Percentiles rank a stretch among this genome's conserved stretches.
These are phyloP conservation scores for Xiphophorus maculatus DNA, from an alignment of 2,113 vertebrate species.

Conservation along the genomic window DNA sequence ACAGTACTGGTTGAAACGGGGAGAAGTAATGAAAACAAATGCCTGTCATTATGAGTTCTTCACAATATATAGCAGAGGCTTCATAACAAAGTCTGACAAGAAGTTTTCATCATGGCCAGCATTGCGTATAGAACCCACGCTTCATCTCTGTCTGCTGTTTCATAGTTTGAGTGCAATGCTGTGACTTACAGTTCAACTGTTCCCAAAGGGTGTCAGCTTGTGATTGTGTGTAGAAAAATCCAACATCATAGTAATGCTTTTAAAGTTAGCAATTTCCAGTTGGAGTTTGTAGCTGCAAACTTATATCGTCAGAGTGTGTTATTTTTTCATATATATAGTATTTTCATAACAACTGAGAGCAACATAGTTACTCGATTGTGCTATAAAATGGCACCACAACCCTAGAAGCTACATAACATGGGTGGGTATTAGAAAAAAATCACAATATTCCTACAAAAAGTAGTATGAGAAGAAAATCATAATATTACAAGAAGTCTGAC, in stretches of 20 bases:
- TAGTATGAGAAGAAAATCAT: too few relatives aligned
- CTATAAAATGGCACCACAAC: too few relatives aligned
- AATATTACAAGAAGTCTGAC: too few relatives aligned
- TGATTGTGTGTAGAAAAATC: conserved; percentile 24
- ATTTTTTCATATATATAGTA: too few relatives aligned
- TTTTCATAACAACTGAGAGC: too few relatives aligned
- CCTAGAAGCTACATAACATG: too few relatives aligned
- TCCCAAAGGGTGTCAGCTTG: conserved; percentile 42
- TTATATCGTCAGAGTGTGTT: conserved; percentile 16
- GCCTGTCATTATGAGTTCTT: conserved; percentile 64
- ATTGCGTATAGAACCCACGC: conserved; percentile 12
- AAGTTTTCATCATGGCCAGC: conserved; percentile 58
- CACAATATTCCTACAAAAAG: too few relatives aligned
- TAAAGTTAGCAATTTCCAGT: conserved; percentile 55
- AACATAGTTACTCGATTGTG: too few relatives aligned
- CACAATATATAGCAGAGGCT: conserved; percentile 53
- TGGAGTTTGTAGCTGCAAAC: conserved; percentile 26
- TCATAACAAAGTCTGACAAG: conserved; percentile 62
- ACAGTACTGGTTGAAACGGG: conserved; percentile 42
- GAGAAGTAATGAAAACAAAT: conserved; percentile 77
- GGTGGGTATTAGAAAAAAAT: too few relatives aligned
- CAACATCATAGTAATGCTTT: conserved; percentile 25
- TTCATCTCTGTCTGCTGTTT: conserved; percentile 55
- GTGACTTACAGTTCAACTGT: conserved; percentile 52
- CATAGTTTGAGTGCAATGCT: conserved; percentile 42